Base-by-base conservation (phyloP, 2,888 invertebrate genomes). In the Dyspetes luteomarginatus region DNA sequence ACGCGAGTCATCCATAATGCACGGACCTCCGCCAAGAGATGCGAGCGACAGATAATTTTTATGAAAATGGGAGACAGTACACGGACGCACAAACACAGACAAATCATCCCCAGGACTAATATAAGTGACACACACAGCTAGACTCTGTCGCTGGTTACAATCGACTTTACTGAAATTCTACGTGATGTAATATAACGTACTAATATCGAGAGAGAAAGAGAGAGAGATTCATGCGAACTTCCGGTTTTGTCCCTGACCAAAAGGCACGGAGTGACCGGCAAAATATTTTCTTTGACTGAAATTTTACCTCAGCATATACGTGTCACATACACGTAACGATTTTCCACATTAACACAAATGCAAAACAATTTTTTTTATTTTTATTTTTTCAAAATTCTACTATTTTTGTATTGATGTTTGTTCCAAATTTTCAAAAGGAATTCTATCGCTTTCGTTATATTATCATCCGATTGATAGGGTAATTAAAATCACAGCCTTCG, bases 1-100 rank as follows among this genome's bases (percentile, higher is more conserved):
- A 91, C 91, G 91, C 91, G 90, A 91, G 88, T 87, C 86, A 91
- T 91, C 89, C 90, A 91, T 91, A 91, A 91, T 91, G 89, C 89
- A 90, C 88, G 83, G 86, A 83, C 82, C 85, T 86, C 85, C 82
- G 82, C 78, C 74, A 81, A 62, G 84, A 89, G 91, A 91, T 91
- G 89, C 88, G 86, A 84, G 87, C 82, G 83, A 83, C 83, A 90
- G 91, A 91, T 91, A 91, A 90, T 86, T 89, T 84, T 86, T 81
- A 87, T 86, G 80, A 85, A 88, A 85, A 86, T 87, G 65, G 43
- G 62, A 80, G 69, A 64, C 62, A 26, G 36, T 17, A 52, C 19
- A 62, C 19, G 17, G 4, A 30, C 4, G 48, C 60, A 19, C 22
- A 28, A 24, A 50, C 19, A 50, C 60, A 72, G 17, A 43, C 50